Conservation (phyloP, 2,888 invertebrate genomes). For the Aleiodes testaceus region DNA sequence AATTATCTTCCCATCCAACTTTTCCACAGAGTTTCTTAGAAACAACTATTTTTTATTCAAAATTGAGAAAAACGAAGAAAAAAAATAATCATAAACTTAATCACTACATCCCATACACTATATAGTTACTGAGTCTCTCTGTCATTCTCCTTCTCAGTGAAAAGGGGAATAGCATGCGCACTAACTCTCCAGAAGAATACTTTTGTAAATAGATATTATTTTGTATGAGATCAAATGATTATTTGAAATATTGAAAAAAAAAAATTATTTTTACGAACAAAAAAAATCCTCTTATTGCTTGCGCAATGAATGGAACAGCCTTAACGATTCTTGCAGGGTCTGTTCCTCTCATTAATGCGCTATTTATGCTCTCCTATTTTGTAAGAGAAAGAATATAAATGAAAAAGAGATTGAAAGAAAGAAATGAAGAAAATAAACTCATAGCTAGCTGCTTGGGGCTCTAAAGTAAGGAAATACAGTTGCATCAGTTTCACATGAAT, state of each 20-base stretch:
- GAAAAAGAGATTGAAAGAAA: conserved; percentile 19
- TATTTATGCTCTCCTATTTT: conserved; percentile 59
- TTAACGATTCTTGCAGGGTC: conserved; percentile 39
- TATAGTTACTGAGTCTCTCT: conserved; percentile 37
- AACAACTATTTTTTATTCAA: conserved; percentile 17
- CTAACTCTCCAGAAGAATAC: conserved; percentile 65
- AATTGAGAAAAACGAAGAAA: conserved; percentile 5
- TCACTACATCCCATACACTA: conserved; percentile 49
- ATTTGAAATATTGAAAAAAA: too few species aligned
- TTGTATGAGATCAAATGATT: conserved; percentile 14
- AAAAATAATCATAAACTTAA: conserved; percentile 5
- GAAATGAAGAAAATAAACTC: conserved; percentile 48
- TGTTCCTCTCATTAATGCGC: conserved; percentile 61
- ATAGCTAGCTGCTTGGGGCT: conserved; percentile 72
- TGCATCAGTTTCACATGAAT: conserved; percentile 34
- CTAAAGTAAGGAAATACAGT: conserved; percentile 61
- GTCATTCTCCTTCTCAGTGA: conserved; percentile 47
- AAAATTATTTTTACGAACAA: conserved; percentile 37
- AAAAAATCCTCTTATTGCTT: conserved; percentile 5
- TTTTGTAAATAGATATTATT: conserved; percentile 64
- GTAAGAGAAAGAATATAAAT: conserved; percentile 55
- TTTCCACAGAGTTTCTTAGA: background rate
- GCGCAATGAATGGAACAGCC: conserved; percentile 30
- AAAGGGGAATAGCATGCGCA: conserved; percentile 71
- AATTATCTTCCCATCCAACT: conserved; percentile 16